Evolutionary conservation across 2,888 invertebrate genomes (phyloP).

Genomic region (Sussaba pulchella): DNA sequence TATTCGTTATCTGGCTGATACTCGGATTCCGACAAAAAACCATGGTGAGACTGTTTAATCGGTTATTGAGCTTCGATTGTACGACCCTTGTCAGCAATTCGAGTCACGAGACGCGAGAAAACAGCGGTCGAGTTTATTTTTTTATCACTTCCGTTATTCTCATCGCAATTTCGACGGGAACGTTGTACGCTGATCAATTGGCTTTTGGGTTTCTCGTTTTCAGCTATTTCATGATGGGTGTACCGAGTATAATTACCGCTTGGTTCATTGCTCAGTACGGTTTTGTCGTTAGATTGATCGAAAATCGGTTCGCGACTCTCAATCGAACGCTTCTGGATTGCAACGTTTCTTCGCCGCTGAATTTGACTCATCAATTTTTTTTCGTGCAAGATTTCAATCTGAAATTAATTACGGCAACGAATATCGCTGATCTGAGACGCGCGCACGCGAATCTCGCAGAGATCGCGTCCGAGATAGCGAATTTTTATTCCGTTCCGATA

Average conservation of each 20-base stretch:
- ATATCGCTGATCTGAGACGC: slow-evolving; percentile 38
- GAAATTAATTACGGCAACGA: neutral
- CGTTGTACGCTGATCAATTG: neutral
- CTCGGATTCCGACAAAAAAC: too few relatives aligned
- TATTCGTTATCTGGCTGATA: too few relatives aligned
- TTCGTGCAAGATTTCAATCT: neutral
- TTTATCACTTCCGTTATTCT: neutral
- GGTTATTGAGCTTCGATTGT: too few relatives aligned
- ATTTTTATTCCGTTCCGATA: slow-evolving; percentile 66
- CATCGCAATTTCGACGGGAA: neutral
- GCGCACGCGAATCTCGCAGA: slow-evolving; percentile 65
- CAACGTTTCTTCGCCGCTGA: slow-evolving; percentile 4
- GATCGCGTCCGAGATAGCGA: slow-evolving; percentile 62
- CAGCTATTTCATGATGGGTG: slow-evolving; percentile 6
- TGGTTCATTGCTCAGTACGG: slow-evolving; percentile 64
- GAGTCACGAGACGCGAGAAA: too few relatives aligned
- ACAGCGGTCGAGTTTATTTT: too few relatives aligned
- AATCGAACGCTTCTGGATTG: slow-evolving; percentile 47
- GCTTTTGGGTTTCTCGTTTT: neutral
- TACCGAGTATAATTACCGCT: slow-evolving; percentile 52
- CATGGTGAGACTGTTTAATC: too few relatives aligned
- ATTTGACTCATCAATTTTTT: neutral
- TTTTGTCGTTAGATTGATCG: slow-evolving; percentile 44
- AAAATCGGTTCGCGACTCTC: slow-evolving; percentile 41
- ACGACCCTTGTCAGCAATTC: too few relatives aligned